These are phyloP conservation scores for Drosophila mauritiana DNA, from an alignment of 1,140 invertebrate genomes.

Conservation along the genomic window DNA sequence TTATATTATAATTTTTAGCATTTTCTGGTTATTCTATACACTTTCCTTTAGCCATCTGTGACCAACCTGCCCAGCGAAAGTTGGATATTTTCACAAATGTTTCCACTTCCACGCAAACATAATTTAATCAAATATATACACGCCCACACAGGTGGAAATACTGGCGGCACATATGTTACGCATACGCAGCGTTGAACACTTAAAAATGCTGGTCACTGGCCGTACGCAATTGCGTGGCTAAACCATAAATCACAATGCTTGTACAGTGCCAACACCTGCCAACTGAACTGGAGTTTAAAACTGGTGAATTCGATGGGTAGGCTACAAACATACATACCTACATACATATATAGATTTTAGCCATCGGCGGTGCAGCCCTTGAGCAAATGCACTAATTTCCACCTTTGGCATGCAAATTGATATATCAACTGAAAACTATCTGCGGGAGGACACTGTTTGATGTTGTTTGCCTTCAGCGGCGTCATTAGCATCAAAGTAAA, in stretches of 20 bases:
- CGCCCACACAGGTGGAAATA: background rate
- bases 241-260: constrained; percentile 62
- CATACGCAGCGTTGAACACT: constrained; percentile 49
- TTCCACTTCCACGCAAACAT: constrained; percentile 35
- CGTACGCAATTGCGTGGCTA: constrained; percentile 37
- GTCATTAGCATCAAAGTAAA: constrained; percentile 74
- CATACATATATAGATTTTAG: constrained; percentile 11
- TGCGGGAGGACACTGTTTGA: constrained; percentile 17
- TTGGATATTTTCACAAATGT: constrained; percentile 5
- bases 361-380: constrained; percentile 19
- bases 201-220: constrained; percentile 60
- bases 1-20: background rate
- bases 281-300: constrained; percentile 28
- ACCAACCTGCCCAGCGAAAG: background rate
- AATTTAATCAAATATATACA: constrained; percentile 54
- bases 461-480: constrained; percentile 49
- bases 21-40: background rate
- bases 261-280: constrained; percentile 51
- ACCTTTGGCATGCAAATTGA: constrained; percentile 48
- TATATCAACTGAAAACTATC: constrained; percentile 65
- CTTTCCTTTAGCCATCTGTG: background rate
- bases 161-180: constrained; percentile 55
- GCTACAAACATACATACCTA: too few species aligned
- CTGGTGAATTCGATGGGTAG: background rate
- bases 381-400: constrained; percentile 61